Evolutionary conservation across 2,797 vertebrate species (phyloP), one percentile per base, ranked within the genome.

Genomic region (Netta rufina): DNA sequence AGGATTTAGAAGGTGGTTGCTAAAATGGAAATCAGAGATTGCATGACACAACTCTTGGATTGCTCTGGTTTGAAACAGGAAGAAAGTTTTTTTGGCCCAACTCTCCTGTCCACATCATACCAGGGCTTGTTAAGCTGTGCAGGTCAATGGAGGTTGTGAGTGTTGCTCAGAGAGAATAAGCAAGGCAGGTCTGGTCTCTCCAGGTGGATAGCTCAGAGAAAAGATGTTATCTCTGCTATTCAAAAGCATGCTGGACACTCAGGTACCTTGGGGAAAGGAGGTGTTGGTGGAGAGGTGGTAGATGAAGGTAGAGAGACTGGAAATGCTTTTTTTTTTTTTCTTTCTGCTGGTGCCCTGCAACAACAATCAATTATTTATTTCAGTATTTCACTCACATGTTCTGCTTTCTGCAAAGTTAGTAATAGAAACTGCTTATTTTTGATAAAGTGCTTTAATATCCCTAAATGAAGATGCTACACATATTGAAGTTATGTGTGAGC

Each of bases 91-190:
- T 27, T 14, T 43, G 24, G 51, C 11, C 27, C 32, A 20, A 7
- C 30, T n/a, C n/a, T n/a, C 11, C 54, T 32, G 18, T 57, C 32
- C 54, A 18, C 33, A 8, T 14, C 49, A 18, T 41, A 11, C 13
- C 9, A 7, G 57, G 57, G 20, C 28, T 27, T 4, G 58, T 20
- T 17, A 47, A 60, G 7, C 3, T 1, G 33, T 2, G 47, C 18
- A 7, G 51, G 32, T 12, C 61, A 13, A 18, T 3, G 36, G 53
- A 45, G 0, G 2, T 51, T 32, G 28, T 5, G 33, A 11, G 36
- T 19, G 2, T 8, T 32, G 64, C 15, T 69, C 6, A 0, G 36
- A 36, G 27, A 51, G 27, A 27, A 65, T 7, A 20, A 64, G n/a
- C 27, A 27, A 19, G 9, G 5, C 7, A 5, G 36, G 5, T 38